Conservation (phyloP, 1,140 invertebrate species). For the Adelges cooleyi region DNA sequence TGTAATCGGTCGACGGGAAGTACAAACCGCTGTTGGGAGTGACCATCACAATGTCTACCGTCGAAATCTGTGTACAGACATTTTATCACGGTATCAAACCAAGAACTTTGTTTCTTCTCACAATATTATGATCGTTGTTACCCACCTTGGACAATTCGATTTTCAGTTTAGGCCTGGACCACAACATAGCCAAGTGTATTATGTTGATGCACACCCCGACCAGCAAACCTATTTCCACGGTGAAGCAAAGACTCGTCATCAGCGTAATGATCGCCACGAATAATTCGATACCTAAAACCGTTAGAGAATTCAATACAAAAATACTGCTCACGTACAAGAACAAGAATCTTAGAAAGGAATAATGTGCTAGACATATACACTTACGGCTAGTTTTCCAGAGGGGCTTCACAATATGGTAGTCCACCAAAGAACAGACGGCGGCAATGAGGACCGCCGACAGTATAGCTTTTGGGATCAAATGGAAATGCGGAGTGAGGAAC, state of each 20-base stretch:
- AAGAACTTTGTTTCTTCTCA: slow-evolving; percentile 28
- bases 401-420: slow-evolving; percentile 45
- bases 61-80: background rate
- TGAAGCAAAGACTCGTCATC: slow-evolving; percentile 44
- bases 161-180: slow-evolving; percentile 40
- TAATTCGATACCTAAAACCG: slow-evolving; percentile 48
- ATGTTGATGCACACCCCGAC: slow-evolving; percentile 49
- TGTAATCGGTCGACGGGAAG: slow-evolving; percentile 51
- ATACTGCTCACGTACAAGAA: no score
- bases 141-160: slow-evolving; percentile 39
- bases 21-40: slow-evolving; percentile 49
- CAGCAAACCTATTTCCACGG: slow-evolving; percentile 56
- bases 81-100: background rate
- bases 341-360: no score
- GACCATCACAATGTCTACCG: slow-evolving; percentile 43
- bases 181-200: slow-evolving; percentile 47
- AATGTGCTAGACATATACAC: slow-evolving; percentile 31
- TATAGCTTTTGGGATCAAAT: slow-evolving; percentile 54
- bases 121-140: no score
- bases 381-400: slow-evolving; percentile 55
- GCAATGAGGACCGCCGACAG: slow-evolving; percentile 55
- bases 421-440: slow-evolving; percentile 58
- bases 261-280: slow-evolving; percentile 48
- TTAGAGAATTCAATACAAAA: background rate
- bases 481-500: slow-evolving; percentile 57